Evolutionary conservation across 2,113 vertebrate genomes (phyloP).

Genomic region (Thinocorus orbignyianus): DNA sequence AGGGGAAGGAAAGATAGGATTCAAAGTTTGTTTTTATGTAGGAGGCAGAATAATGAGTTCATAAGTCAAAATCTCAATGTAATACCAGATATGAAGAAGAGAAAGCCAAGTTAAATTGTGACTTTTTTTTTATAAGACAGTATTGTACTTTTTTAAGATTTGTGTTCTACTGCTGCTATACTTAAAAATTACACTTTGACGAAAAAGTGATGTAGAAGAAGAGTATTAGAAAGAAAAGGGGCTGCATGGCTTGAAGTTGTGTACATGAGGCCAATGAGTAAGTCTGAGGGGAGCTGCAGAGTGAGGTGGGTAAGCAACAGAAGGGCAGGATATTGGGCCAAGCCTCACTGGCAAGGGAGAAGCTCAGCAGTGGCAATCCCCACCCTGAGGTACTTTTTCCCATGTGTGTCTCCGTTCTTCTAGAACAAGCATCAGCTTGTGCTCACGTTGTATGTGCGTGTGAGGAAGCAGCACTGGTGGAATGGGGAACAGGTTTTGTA

Average conservation of each 20-base stretch:
- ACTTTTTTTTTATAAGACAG: neutral
- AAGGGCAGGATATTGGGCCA: neutral
- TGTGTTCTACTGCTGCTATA: neutral
- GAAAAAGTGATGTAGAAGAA: neutral
- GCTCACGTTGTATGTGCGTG: fast-evolving
- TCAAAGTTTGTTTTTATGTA: neutral
- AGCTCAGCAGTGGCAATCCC: neutral
- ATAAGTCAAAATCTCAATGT: neutral
- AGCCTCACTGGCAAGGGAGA: neutral
- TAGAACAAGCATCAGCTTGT: neutral
- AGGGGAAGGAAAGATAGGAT: neutral
- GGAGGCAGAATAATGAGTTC: neutral
- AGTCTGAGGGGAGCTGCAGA: neutral
- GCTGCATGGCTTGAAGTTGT: neutral
- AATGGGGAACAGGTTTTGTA: neutral
- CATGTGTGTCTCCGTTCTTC: neutral
- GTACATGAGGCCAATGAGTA: neutral
- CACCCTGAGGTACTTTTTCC: neutral
- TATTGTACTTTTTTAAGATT: neutral
- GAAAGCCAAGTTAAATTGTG: neutral
- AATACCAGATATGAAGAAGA: neutral
- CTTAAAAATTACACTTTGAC: neutral
- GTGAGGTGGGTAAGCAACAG: neutral
- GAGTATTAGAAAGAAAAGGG: neutral
- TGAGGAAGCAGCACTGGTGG: neutral